A percentile compares a stretch with the other conserved stretches of the same genome.
Evolutionary conservation across 2,797 vertebrate genomes (phyloP).

Genomic region (Cirrhinus mrigala): DNA sequence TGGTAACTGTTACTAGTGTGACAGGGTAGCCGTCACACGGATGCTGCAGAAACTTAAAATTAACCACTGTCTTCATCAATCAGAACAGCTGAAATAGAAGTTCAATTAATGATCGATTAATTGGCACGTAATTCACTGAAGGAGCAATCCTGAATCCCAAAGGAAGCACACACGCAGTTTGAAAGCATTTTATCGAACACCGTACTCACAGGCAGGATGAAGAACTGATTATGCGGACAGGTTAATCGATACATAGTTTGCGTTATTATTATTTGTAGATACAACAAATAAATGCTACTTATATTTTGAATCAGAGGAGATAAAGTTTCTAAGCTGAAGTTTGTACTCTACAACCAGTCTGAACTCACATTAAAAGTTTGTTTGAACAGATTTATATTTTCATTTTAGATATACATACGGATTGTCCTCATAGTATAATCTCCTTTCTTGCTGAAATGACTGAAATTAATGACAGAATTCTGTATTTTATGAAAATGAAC

Average conservation of each 20-base stretch:
- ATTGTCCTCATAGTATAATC: no score
- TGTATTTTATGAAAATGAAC: neutral
- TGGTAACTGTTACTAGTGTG: slow-evolving; percentile 69
- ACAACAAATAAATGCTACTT: neutral
- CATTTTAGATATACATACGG: neutral
- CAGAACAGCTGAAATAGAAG: slow-evolving; percentile 29
- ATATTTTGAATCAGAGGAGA: neutral
- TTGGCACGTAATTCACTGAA: neutral
- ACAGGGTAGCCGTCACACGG: slow-evolving; percentile 58
- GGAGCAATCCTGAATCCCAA: neutral
- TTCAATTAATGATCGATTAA: slow-evolving; percentile 14
- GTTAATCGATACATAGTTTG: neutral
- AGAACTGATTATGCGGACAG: neutral
- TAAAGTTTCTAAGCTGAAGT: neutral
- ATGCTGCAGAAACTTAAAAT: slow-evolving; percentile 52
- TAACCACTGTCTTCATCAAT: slow-evolving; percentile 19
- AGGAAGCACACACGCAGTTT: neutral
- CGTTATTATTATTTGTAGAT: neutral
- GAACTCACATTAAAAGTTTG: neutral
- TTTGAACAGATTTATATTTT: neutral
- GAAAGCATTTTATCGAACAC: neutral
- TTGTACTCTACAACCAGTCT: neutral
- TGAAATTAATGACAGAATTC: neutral
- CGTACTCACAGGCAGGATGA: neutral
- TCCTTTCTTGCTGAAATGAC: neutral